These are phyloP conservation scores for Himantopus leucocephalus DNA, from an alignment of 2,113 vertebrate genomes.

Conservation along the genomic window DNA sequence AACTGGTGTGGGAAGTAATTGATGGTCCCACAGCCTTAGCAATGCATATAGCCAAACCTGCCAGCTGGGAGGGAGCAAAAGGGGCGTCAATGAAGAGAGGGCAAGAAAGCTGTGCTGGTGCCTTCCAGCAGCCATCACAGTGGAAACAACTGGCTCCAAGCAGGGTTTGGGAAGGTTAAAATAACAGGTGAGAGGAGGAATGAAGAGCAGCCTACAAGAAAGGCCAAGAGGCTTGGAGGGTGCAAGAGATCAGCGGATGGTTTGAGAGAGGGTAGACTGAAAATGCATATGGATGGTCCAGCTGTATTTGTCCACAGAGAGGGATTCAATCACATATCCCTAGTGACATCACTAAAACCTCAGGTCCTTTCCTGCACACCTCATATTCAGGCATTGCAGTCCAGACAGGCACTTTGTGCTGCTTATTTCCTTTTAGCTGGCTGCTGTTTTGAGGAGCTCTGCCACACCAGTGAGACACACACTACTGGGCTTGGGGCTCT, in stretches of 20 bases:
- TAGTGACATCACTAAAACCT: neutral
- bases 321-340: neutral
- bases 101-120: neutral
- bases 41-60: neutral
- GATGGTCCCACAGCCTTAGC: neutral
- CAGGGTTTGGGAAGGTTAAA: neutral
- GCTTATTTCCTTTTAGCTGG: neutral
- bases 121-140: neutral
- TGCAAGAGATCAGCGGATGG: neutral
- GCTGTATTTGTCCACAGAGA: neutral
- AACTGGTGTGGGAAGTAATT: neutral
- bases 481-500: neutral
- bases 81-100: neutral
- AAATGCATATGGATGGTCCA: neutral
- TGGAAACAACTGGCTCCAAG: neutral
- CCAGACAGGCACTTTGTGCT: neutral
- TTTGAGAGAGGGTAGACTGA: neutral
- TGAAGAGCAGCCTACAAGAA: neutral
- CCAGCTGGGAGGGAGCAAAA: neutral
- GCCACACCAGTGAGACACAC: neutral
- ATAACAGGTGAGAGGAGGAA: neutral
- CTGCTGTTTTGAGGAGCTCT: neutral
- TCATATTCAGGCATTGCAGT: neutral
- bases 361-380: rapidly evolving
- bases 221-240: neutral